phyloP scores from a whole-genome alignment of 2,797 vertebrate species.

The Paratrypauchen microcephalus region DNA sequence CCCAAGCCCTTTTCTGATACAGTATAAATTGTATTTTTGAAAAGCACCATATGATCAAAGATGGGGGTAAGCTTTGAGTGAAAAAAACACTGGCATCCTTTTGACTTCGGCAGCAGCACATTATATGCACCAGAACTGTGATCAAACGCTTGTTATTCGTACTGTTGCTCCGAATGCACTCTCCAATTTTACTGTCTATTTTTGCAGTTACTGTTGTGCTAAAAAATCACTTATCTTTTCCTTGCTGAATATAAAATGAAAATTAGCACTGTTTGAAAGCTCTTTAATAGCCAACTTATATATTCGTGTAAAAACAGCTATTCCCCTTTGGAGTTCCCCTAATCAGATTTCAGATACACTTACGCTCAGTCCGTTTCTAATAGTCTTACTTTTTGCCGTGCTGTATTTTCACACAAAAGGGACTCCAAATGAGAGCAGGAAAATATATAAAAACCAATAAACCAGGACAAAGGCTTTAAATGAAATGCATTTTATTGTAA shows the following conservation, averaged over 20 bases:
- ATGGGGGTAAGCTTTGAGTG: slow-evolving; percentile 38
- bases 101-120: slow-evolving; percentile 48
- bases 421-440: too few species aligned
- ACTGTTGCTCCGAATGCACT: slow-evolving; percentile 27
- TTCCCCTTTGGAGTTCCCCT: slow-evolving; percentile 49
- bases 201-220: slow-evolving; percentile 23
- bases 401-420: slow-evolving; percentile 14
- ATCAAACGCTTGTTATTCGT: slow-evolving; percentile 47
- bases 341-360: slow-evolving; percentile 59
- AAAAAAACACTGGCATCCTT: slow-evolving; percentile 44
- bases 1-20: slow-evolving; percentile 11
- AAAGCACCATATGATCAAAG: slow-evolving; percentile 59
- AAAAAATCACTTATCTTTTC: slow-evolving; percentile 35
- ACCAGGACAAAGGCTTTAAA: neutral
- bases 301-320: slow-evolving; percentile 41
- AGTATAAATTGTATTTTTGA: slow-evolving; percentile 24
- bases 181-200: slow-evolving; percentile 47
- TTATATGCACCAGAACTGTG: slow-evolving; percentile 52
- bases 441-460: neutral
- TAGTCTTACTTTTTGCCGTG: slow-evolving; percentile 38
- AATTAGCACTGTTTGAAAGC: slow-evolving; percentile 56
- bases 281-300: slow-evolving; percentile 62
- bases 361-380: slow-evolving; percentile 41
- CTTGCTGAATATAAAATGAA: slow-evolving; percentile 48
- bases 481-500: neutral